Conservation (phyloP, 2,797 vertebrate species). For the Bovichtus diacanthus region DNA sequence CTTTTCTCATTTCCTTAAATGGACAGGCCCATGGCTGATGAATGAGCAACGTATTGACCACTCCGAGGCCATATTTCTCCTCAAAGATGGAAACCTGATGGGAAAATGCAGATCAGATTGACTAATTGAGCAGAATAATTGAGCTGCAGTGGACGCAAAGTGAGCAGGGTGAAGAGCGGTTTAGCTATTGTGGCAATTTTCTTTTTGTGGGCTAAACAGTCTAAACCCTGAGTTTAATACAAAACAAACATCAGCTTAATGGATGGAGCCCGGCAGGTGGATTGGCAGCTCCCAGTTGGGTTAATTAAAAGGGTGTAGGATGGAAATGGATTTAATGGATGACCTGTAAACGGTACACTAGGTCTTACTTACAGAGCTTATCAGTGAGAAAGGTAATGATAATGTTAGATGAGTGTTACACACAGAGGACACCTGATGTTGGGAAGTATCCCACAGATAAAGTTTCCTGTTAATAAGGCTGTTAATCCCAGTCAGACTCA, state of each 20-base stretch:
- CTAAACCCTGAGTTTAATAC: constrained; percentile 86
- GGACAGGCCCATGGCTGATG: constrained; percentile 87
- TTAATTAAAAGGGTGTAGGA: constrained; percentile 78
- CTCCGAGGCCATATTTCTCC: constrained; percentile 88
- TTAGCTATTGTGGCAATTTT: constrained; percentile 87
- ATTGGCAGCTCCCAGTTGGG: constrained; percentile 68
- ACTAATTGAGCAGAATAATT: constrained; percentile 96
- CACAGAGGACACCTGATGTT: constrained; percentile 6
- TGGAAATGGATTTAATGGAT: constrained; percentile 73
- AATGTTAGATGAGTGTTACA: constrained; percentile 21
- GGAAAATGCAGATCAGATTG: constrained; percentile 91
- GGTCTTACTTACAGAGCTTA: constrained; percentile 39
- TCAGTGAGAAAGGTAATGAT: constrained; percentile 22
- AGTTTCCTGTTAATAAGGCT: too few species aligned
- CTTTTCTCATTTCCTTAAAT: constrained; percentile 95
- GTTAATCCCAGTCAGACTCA: not conserved
- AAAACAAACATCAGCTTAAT: constrained; percentile 86
- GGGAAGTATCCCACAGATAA: not conserved
- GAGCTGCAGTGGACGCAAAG: constrained; percentile 80
- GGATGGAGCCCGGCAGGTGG: constrained; percentile 69
- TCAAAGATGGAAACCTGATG: constrained; percentile 91
- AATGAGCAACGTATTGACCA: constrained; percentile 91
- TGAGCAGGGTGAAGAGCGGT: constrained; percentile 76
- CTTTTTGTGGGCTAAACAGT: constrained; percentile 77
- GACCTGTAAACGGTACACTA: constrained; percentile 48